Evolutionary conservation across 2,797 vertebrate genomes (phyloP), one percentile per base, ranked within the genome.

Genomic region (Prunella strophiata): DNA sequence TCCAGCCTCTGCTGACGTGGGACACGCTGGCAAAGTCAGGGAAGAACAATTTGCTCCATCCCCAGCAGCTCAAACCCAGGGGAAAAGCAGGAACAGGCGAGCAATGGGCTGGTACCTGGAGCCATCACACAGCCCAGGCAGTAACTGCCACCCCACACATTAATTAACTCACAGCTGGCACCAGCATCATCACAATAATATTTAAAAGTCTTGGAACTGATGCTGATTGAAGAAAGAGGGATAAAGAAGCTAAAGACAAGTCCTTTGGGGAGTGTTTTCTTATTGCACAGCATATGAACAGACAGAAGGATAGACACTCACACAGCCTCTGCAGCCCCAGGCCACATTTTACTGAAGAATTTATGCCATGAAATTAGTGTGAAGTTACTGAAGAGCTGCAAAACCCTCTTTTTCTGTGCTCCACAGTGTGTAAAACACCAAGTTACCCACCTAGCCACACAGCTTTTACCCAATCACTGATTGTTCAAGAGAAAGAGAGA

Each of bases 261-360:
- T 22, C 16, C 40, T 36, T 34, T 7, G 11, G 45, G 30, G 30
- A 67, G 23, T 0, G 21, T 58, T 88, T 75, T 51, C 45, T 34
- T 29, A n/a, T 0, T 26, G 47, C 20, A 11, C 3, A 0, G 0
- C 3, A 25, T 23, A 23, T 1, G 20, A 19, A 32, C 0, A 32
- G 17, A 59, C 30, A 8, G 85, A 66, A 7, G 26, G 80, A 85
- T 1, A 3, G 62, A 67, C 40, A 40, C 30, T 9, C 9, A 15
- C 13, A 5, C 0, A 1, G 34, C 8, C 40, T 25, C 78, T 21
- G 63, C 5, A 50, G 21, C 15, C 26, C 13, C 68, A 13, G 16
- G 22, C 2, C 5, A 1, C 9, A 0, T 22, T 0, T 27, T 45
- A 23, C 52, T 45, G 16, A 27, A 20, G 18, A 45, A 66, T 4